Conservation (phyloP, 53 echinoderm and acorn worm genomes). For the Astropecten irregularis region DNA sequence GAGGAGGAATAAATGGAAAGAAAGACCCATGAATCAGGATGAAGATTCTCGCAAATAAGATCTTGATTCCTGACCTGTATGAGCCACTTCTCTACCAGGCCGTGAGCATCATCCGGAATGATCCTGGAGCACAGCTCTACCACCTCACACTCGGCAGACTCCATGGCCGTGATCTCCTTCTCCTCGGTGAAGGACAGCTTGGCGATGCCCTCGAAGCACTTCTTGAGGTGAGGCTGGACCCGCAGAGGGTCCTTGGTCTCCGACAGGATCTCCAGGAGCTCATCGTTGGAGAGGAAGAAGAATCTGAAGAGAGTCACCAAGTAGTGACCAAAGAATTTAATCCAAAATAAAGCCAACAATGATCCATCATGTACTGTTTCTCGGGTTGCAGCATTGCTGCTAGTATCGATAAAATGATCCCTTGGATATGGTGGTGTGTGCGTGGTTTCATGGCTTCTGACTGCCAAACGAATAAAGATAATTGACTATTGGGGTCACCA, state of each 20-base stretch:
- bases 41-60: no score
- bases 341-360: background rate
- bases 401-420: no score
- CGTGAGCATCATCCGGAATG: slow-evolving; percentile 85
- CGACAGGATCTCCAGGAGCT: slow-evolving; percentile 89
- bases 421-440: no score
- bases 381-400: no score
- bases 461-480: no score
- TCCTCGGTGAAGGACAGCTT: slow-evolving; percentile 82
- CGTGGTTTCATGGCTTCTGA: no score
- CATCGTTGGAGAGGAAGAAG: slow-evolving; percentile 98
- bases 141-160: slow-evolving; percentile 87
- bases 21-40: no score
- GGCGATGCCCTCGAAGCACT: slow-evolving; percentile 96
- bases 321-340: no score
- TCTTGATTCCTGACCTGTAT: slow-evolving; percentile 72
- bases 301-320: slow-evolving; percentile 48
- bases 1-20: no score
- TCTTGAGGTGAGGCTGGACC: slow-evolving; percentile 96
- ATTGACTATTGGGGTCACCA: no score
- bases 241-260: slow-evolving; percentile 95
- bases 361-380: no score
- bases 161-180: slow-evolving; percentile 94
- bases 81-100: slow-evolving; percentile 94
- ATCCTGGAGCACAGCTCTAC: slow-evolving; percentile 80